Evolutionary conservation across 2,888 invertebrate species (phyloP).

Genomic region (Mythimna pallens): DNA sequence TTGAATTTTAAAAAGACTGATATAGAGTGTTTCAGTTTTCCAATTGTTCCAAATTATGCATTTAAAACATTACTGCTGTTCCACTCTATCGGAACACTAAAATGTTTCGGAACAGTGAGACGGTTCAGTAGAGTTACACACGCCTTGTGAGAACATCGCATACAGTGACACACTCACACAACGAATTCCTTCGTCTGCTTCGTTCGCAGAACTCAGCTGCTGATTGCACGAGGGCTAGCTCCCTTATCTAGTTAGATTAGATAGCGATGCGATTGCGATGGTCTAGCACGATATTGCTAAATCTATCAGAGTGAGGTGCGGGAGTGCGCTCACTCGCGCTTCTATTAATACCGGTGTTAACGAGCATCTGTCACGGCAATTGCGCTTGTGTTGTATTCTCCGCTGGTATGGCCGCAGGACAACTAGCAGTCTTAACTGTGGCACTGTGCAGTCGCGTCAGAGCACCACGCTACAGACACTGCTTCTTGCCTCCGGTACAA

Average conservation of each 20-base stretch:
- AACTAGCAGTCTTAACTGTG: background rate
- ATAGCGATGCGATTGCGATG: background rate
- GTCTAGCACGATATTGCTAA: background rate
- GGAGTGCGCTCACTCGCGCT: background rate
- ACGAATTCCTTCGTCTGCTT: background rate
- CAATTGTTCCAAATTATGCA: too few relatives aligned
- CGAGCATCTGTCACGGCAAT: slow-evolving; percentile 8
- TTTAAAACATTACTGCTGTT: too few relatives aligned
- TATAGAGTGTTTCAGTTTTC: too few relatives aligned
- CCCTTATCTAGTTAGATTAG: slow-evolving; percentile 1
- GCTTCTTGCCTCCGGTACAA: background rate
- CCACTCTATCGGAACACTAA: too few relatives aligned
- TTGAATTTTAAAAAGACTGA: too few relatives aligned
- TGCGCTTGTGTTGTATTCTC: background rate
- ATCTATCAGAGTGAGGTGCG: background rate
- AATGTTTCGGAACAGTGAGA: too few relatives aligned
- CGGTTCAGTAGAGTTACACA: too few relatives aligned
- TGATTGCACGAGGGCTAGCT: slow-evolving; percentile 16
- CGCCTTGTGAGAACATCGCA: background rate
- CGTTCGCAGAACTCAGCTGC: slow-evolving; percentile 19
- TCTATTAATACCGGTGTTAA: slow-evolving; percentile 33
- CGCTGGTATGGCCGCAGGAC: background rate
- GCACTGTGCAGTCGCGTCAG: too few relatives aligned
- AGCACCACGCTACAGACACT: background rate
- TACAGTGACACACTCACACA: background rate